Base-by-base conservation (phyloP, 1,140 invertebrate genomes). In the Zeugodacus cucurbitae region DNA sequence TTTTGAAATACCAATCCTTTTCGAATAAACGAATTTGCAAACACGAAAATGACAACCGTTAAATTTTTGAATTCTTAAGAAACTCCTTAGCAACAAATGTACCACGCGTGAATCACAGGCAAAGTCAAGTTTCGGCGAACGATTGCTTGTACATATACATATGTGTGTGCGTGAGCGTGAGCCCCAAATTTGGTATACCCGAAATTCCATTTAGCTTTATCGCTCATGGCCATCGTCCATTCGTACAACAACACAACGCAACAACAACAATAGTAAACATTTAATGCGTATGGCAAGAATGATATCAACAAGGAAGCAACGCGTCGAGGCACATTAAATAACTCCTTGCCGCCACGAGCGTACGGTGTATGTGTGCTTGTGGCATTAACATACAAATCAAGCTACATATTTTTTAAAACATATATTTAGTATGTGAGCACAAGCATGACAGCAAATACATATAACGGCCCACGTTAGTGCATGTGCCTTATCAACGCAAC, bases 221-320 rank as follows among this genome's bases (percentile, higher is more conserved):
- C 70, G 37, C 37, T 74, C 70, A 74, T 74, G 70, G 70, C 70
- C 70, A 74, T 74, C 70, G 70, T 74, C 70, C 70, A 74, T 74
- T 74, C 22, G 70, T 74, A 74, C 20, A 37, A 26, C 70, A 74
- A 26, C 64, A 17, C 58, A 20, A 14, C 0, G 22, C 10, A 37
- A 41, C 34, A 74, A 41, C 37, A 41, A 29, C 70, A 54, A 20
- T 54, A 20, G 48, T 17, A 54, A 54, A 54, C 48, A 54, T 11
- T 54, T 74, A 74, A 74, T 74, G 20, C 70, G 70, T 29, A n/a
- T 44, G 20, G 37, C 70, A 44, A 74, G 37, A 41, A 37, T 74
- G 70, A 74, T 74, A 74, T 74, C 70, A 74, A 41, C 70, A 74
- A n/a, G 70, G 70, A 74, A 74, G 37, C 34, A 41, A 20, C 20